These are phyloP conservation scores for Notothenia coriiceps DNA, from an alignment of 2,113 vertebrate species.

Conservation along the genomic window DNA sequence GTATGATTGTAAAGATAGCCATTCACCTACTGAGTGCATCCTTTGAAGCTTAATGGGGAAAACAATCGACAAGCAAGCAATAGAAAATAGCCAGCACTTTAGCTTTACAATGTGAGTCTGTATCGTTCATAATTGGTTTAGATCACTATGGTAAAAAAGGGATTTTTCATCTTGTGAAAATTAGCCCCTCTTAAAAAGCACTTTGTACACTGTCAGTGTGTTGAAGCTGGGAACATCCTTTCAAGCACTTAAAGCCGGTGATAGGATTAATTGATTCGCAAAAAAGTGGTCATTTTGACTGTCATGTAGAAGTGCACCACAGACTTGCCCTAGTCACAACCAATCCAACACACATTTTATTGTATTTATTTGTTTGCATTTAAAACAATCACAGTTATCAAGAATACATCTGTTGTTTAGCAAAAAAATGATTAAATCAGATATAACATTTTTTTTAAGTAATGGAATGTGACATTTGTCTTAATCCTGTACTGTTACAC, in stretches of 20 bases:
- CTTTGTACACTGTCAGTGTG: neutral
- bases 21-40: neutral
- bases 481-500: neutral
- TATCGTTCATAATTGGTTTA: neutral
- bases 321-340: neutral
- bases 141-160: neutral
- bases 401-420: neutral
- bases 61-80: conserved; percentile 1
- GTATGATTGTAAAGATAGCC: neutral
- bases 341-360: neutral
- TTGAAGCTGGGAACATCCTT: neutral
- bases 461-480: neutral
- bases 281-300: neutral
- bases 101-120: neutral
- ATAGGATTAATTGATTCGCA: conserved; percentile 17
- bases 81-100: neutral
- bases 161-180: conserved; percentile 9
- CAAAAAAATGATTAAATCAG: neutral
- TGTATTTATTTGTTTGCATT: neutral
- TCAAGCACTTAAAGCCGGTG: neutral
- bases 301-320: conserved; percentile 9
- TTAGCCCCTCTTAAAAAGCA: neutral
- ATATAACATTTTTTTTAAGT: no score
- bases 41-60: neutral
- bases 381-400: neutral